phyloP scores from a whole-genome alignment of 2,888 invertebrate species.

The Patella pellucida region DNA sequence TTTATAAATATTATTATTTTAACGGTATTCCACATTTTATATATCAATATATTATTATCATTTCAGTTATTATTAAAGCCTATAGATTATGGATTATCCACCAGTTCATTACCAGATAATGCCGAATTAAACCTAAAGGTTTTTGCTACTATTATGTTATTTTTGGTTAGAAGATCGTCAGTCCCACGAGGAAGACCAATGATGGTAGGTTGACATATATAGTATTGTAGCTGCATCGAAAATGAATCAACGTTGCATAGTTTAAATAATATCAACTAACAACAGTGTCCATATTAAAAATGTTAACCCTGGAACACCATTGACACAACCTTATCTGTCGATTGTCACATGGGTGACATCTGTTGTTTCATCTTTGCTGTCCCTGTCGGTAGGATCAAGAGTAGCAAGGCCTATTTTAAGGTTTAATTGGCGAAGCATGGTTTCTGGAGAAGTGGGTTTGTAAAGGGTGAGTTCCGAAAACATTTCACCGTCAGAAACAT shows the following conservation, averaged over 20 bases:
- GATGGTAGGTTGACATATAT: constrained; percentile 45
- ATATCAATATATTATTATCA: too few species aligned
- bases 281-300: neutral
- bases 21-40: too few species aligned
- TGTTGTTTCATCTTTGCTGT: too few species aligned
- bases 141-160: constrained; percentile 60
- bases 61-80: constrained; percentile 64
- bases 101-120: constrained; percentile 45
- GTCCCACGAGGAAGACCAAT: constrained; percentile 45
- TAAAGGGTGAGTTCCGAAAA: too few species aligned
- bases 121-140: constrained; percentile 62
- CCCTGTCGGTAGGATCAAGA: too few species aligned
- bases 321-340: neutral
- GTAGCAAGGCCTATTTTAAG: too few species aligned
- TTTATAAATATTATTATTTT: too few species aligned
- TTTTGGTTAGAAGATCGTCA: constrained; percentile 54
- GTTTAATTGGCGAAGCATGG: too few species aligned
- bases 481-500: too few species aligned
- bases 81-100: constrained; percentile 62
- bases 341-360: neutral
- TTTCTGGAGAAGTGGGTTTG: too few species aligned
- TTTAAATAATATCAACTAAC: neutral
- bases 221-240: neutral
- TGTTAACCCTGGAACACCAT: neutral
- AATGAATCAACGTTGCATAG: neutral